These are phyloP conservation scores for Neuroterus valhalla DNA, from an alignment of 1,140 invertebrate genomes.

Conservation along the genomic window DNA sequence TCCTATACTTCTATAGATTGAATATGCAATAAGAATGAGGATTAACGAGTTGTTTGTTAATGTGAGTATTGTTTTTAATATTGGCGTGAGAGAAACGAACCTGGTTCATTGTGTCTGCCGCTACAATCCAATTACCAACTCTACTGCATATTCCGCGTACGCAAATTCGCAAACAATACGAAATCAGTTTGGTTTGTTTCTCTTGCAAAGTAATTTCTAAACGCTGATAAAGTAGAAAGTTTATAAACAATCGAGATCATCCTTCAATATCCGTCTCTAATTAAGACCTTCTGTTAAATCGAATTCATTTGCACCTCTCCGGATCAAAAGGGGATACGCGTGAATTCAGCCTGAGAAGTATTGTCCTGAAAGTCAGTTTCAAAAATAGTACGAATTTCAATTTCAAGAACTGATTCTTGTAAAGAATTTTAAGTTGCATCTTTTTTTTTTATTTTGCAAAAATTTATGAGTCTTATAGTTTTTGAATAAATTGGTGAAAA, in stretches of 20 bases:
- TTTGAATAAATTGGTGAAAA: too few relatives aligned
- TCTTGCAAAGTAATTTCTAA: not conserved
- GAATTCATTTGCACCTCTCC: too few relatives aligned
- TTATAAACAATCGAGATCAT: not conserved
- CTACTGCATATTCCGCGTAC: not conserved
- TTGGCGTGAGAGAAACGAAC: not conserved
- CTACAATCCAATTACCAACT: slow-evolving; percentile 3
- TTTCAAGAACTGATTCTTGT: too few relatives aligned
- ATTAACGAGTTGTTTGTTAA: not conserved
- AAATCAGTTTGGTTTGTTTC: slow-evolving; percentile 4
- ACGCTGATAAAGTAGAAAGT: not conserved
- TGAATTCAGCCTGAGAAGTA: too few relatives aligned
- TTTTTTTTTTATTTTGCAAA: too few relatives aligned
- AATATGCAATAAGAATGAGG: not conserved
- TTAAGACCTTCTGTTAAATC: not conserved
- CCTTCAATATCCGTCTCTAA: not conserved
- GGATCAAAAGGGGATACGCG: too few relatives aligned
- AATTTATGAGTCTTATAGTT: too few relatives aligned
- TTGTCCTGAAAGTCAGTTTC: too few relatives aligned
- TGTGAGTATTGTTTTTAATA: not conserved
- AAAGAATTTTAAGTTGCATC: too few relatives aligned
- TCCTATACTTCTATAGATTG: not conserved
- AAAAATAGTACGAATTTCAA: too few relatives aligned
- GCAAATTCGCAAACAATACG: not conserved
- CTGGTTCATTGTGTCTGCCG: not conserved